Evolutionary conservation across 2,113 vertebrate genomes (phyloP).

Genomic region (Nycticryphes semicollaris): DNA sequence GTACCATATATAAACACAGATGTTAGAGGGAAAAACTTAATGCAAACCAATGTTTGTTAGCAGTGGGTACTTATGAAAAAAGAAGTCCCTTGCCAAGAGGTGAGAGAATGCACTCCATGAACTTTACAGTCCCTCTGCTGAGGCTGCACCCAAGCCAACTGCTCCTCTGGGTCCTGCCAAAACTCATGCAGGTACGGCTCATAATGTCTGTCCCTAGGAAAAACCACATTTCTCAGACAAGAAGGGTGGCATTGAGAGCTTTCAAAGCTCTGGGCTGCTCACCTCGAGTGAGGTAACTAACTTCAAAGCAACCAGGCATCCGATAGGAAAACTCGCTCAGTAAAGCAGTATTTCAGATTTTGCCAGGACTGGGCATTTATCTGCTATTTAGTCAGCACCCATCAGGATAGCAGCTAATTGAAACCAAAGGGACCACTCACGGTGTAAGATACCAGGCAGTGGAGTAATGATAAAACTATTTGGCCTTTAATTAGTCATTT

Average conservation of each 20-base stretch:
- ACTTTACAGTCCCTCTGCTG: background rate
- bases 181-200: accelerated
- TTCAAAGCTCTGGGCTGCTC: background rate
- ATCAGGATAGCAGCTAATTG: conserved; percentile 41
- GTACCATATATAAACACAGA: background rate
- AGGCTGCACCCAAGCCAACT: background rate
- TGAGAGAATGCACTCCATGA: background rate
- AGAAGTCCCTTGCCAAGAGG: background rate
- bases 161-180: background rate
- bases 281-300: background rate
- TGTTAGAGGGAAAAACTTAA: background rate
- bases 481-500: conserved; percentile 31
- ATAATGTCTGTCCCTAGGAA: background rate
- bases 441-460: background rate
- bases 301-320: background rate
- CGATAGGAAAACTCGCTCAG: background rate
- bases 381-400: background rate
- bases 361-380: background rate
- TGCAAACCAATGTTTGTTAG: background rate
- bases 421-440: conserved; percentile 34
- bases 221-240: background rate
- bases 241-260: background rate
- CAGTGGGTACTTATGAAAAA: background rate
- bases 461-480: background rate
- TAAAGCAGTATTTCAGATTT: background rate